phyloP scores from a whole-genome alignment of 2,797 vertebrate genomes.

The Natrix natrix region DNA sequence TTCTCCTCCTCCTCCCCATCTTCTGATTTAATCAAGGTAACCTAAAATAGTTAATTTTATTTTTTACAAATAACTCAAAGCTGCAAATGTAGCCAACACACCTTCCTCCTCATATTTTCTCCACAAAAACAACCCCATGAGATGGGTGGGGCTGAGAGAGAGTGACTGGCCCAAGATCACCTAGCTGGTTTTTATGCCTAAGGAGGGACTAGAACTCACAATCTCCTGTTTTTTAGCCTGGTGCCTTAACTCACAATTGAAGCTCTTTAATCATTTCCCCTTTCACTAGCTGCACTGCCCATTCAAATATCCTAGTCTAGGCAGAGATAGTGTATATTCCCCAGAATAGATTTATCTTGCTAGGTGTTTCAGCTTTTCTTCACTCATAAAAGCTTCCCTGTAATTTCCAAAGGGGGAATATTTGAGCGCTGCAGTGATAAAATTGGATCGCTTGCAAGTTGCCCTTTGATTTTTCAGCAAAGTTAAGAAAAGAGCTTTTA shows the following conservation, averaged over 20 bases:
- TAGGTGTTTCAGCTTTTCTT: neutral
- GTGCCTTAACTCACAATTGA: neutral
- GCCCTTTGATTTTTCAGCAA: slow-evolving; percentile 12
- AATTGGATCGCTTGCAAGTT: slow-evolving; percentile 19
- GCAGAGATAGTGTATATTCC: rapidly evolving
- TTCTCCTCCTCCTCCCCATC: neutral
- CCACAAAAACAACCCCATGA: neutral
- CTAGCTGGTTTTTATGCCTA: neutral
- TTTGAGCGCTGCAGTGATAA: slow-evolving; percentile 1
- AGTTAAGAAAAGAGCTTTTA: slow-evolving; percentile 3
- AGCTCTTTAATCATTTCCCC: rapidly evolving
- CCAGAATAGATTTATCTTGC: neutral
- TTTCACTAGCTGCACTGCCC: neutral
- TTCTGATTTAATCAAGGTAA: neutral
- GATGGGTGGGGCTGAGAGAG: neutral
- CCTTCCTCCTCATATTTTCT: neutral
- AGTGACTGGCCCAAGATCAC: neutral
- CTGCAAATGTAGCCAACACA: neutral
- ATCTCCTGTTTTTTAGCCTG: neutral
- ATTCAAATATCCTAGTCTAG: rapidly evolving
- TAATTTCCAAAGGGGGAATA: slow-evolving; percentile 7
- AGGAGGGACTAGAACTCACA: neutral
- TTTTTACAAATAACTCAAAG: neutral
- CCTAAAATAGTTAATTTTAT: neutral
- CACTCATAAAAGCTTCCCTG: neutral